Conservation (phyloP, 1,140 invertebrate species). For the Homarus americanus region DNA sequence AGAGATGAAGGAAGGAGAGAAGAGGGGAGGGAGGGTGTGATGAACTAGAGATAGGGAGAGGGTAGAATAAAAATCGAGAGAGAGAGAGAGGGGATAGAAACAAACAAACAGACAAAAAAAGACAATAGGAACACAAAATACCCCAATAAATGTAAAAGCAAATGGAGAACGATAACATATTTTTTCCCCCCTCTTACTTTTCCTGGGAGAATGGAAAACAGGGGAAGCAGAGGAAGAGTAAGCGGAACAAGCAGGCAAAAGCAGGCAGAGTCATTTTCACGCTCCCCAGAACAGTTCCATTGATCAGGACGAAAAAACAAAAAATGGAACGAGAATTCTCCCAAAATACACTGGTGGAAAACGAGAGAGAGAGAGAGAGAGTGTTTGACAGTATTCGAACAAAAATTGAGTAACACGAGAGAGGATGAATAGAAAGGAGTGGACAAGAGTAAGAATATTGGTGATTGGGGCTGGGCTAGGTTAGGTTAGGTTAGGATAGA, state of each 20-base stretch:
- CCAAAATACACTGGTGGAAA: not conserved
- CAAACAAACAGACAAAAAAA: not conserved
- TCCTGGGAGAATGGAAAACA: too few relatives aligned
- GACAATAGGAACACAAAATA: not conserved
- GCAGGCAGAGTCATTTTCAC: too few relatives aligned
- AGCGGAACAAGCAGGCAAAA: too few relatives aligned
- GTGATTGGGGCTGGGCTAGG: too few relatives aligned
- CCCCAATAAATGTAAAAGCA: not conserved
- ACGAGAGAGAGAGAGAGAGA: not conserved
- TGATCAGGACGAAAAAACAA: too few relatives aligned
- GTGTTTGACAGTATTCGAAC: not conserved
- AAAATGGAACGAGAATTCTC: not conserved
- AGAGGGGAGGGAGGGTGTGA: not conserved
- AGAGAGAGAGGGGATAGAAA: not conserved
- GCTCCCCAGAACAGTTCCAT: too few relatives aligned
- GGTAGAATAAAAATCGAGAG: not conserved
- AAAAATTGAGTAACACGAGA: not conserved
- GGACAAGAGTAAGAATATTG: too few relatives aligned
- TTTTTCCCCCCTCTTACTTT: too few relatives aligned
- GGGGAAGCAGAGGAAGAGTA: too few relatives aligned
- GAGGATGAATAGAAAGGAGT: not conserved
- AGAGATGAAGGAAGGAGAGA: conserved; percentile 23
- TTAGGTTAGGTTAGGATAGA: too few relatives aligned
- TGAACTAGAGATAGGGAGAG: not conserved
- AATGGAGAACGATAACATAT: not conserved